Percentiles rank a stretch among this genome's conserved stretches.
Conservation (phyloP, 1,140 invertebrate species). For the Polyergus mexicanus region DNA sequence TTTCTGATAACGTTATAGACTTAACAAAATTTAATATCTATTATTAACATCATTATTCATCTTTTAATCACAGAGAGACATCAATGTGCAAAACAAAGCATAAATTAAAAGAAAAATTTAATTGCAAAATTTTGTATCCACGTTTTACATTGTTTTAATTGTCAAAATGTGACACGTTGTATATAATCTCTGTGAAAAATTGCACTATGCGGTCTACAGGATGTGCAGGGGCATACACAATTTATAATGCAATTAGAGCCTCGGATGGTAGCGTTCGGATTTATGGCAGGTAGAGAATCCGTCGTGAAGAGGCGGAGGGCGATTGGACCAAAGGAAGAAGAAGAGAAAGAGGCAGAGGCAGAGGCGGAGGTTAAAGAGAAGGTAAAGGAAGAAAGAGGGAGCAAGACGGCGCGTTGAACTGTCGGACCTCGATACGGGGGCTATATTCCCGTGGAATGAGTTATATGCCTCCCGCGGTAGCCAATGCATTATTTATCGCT, state of each 20-base stretch:
- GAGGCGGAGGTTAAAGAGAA: conserved; percentile 45
- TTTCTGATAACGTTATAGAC: background rate
- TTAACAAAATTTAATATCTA: background rate
- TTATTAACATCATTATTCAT: background rate
- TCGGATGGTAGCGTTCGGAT: conserved; percentile 85
- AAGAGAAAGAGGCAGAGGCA: conserved; percentile 67
- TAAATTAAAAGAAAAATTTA: background rate
- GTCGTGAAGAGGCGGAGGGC: conserved; percentile 31
- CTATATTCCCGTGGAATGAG: conserved; percentile 82
- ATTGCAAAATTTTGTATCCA: no score
- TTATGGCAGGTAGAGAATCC: conserved; percentile 84
- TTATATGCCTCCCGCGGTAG: conserved; percentile 85
- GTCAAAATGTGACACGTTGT: background rate
- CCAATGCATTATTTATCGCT: conserved; percentile 86
- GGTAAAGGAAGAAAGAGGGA: conserved; percentile 60
- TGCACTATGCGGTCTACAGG: conserved; percentile 72
- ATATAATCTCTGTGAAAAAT: background rate
- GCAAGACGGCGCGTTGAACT: conserved; percentile 42
- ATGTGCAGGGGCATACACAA: conserved; percentile 83
- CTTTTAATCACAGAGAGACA: background rate
- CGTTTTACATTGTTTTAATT: background rate
- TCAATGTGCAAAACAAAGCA: background rate
- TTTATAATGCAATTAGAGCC: conserved; percentile 87
- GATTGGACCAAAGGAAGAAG: conserved; percentile 33
- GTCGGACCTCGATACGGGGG: conserved; percentile 63